Conservation (phyloP, 2,113 vertebrate genomes). For the rabbit (Oryctolagus cuniculus) region DNA sequence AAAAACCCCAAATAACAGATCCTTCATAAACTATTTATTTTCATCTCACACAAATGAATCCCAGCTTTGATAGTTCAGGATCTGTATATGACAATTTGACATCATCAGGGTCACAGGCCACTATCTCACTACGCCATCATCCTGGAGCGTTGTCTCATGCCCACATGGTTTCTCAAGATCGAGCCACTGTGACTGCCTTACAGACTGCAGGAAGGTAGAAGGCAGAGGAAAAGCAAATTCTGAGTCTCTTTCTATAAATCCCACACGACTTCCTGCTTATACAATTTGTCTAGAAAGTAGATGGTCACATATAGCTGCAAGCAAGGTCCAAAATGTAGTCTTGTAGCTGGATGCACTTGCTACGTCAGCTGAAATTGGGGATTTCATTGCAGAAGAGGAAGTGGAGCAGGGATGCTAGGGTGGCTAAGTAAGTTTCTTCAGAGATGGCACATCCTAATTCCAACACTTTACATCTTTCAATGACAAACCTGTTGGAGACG, state of each 20-base stretch:
- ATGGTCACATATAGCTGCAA: neutral
- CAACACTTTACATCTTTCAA: neutral
- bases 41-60: neutral
- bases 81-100: rapidly evolving
- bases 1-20: neutral
- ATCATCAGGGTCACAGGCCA: neutral
- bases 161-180: neutral
- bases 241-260: neutral
- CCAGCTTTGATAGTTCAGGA: neutral
- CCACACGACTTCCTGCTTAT: neutral
- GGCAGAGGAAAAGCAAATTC: neutral
- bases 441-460: neutral
- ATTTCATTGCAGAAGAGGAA: neutral
- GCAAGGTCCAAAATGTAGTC: neutral
- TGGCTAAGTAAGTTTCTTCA: neutral
- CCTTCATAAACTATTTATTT: neutral
- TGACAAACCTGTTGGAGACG: neutral
- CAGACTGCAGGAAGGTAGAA: neutral
- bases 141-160: no score
- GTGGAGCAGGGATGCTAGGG: neutral
- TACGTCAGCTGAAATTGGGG: neutral
- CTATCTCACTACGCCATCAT: neutral
- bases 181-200: neutral
- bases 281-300: neutral
- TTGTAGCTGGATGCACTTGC: neutral